Percentiles rank a stretch among this genome's conserved stretches.
phyloP scores from a whole-genome alignment of 2,888 invertebrate genomes.

The Dasysyrphus tricinctus region DNA sequence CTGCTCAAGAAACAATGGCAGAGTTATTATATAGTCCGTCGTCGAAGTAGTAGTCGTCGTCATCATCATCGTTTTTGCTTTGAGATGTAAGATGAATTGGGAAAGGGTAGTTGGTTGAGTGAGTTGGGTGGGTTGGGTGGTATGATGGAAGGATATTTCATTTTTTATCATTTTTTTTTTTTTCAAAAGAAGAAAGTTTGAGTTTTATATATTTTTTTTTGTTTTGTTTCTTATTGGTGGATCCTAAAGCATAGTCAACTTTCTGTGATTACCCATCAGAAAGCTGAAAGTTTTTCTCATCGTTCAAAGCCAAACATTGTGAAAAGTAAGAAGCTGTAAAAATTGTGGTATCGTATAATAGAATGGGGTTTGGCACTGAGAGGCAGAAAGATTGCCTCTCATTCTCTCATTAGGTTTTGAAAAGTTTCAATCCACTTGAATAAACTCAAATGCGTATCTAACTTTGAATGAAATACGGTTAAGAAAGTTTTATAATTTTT shows the following conservation, averaged over 20 bases:
- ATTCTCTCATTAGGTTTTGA: slow-evolving; percentile 44
- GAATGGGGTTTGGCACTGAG: too few species aligned
- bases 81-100: slow-evolving; percentile 40
- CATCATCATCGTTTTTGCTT: slow-evolving; percentile 9
- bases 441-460: slow-evolving; percentile 64
- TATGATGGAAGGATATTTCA: slow-evolving; percentile 29
- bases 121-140: slow-evolving; percentile 15
- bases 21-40: slow-evolving; percentile 44
- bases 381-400: slow-evolving; percentile 27
- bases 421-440: slow-evolving; percentile 69
- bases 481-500: background rate
- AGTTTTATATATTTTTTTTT: slow-evolving; percentile 45
- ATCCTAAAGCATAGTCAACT: slow-evolving; percentile 46
- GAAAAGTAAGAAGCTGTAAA: slow-evolving; percentile 9
- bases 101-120: background rate
- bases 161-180: slow-evolving; percentile 36
- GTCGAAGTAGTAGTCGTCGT: background rate
- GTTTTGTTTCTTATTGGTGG: slow-evolving; percentile 51
- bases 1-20: slow-evolving; percentile 71
- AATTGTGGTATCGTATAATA: background rate
- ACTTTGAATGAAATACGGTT: slow-evolving; percentile 57
- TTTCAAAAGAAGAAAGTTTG: slow-evolving; percentile 48
- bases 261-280: slow-evolving; percentile 41
- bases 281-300: slow-evolving; percentile 39
- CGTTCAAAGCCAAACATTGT: slow-evolving; percentile 28